phyloP scores from a whole-genome alignment of 92 coral and sea anemone species.

The Paramuricea clavata region DNA sequence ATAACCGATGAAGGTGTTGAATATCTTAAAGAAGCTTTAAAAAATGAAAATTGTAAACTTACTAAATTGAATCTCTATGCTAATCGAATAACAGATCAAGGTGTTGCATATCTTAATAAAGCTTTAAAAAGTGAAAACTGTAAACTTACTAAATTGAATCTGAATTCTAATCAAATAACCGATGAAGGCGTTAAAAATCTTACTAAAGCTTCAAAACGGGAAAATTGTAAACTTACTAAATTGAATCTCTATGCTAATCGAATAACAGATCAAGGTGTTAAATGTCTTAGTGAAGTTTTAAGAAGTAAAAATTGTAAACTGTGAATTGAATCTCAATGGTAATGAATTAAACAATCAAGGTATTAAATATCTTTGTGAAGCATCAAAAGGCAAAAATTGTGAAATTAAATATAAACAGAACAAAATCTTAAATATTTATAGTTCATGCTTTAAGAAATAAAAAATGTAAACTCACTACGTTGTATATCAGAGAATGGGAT shows the following conservation, averaged over 20 bases:
- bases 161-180: not conserved
- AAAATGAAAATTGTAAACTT: conserved; percentile 7
- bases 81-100: not conserved
- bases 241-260: not conserved
- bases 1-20: conserved; percentile 11
- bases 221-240: not conserved
- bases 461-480: too few relatives aligned
- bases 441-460: too few relatives aligned
- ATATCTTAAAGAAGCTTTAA: not conserved
- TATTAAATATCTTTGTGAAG: too few relatives aligned
- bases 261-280: not conserved
- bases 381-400: too few relatives aligned
- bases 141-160: not conserved
- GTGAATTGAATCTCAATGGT: too few relatives aligned
- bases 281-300: not conserved
- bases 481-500: too few relatives aligned
- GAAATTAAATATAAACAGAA: too few relatives aligned
- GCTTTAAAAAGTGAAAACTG: conserved; percentile 10
- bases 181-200: not conserved
- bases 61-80: not conserved
- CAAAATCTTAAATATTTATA: too few relatives aligned
- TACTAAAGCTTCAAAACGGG: not conserved
- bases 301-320: not conserved
- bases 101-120: not conserved
- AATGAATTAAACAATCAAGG: too few relatives aligned